phyloP scores from a whole-genome alignment of 2,113 vertebrate species.

The Tetrax tetrax region DNA sequence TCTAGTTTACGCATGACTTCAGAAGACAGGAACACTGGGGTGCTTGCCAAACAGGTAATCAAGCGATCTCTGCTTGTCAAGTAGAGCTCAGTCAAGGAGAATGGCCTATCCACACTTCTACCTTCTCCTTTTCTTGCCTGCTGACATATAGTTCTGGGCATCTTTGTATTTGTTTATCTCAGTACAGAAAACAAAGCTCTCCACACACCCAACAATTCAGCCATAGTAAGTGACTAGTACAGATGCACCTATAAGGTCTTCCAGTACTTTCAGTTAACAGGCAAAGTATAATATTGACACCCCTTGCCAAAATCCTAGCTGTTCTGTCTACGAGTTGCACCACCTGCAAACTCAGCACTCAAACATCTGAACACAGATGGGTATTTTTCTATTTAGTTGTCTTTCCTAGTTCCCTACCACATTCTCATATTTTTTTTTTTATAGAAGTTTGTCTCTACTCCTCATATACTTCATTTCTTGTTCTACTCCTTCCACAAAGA shows the following conservation, averaged over 20 bases:
- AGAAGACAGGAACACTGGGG: neutral
- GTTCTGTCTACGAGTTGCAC: neutral
- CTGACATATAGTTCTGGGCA: neutral
- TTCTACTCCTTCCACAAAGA: too few relatives aligned
- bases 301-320: neutral
- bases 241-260: neutral
- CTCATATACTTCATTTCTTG: too few relatives aligned
- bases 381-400: neutral
- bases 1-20: neutral
- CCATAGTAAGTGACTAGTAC: neutral
- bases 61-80: neutral
- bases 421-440: neutral
- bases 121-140: neutral
- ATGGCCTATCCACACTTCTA: neutral
- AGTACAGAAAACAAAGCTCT: neutral
- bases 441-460: neutral
- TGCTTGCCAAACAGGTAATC: neutral
- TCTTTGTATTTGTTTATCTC: neutral
- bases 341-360: neutral
- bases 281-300: neutral
- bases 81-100: neutral
- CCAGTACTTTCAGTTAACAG: neutral
- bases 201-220: neutral
- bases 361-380: neutral
- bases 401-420: neutral